Percentiles rank a stretch among this genome's conserved stretches.
phyloP scores from a whole-genome alignment of 2,888 invertebrate genomes.

The Noctua janthe region DNA sequence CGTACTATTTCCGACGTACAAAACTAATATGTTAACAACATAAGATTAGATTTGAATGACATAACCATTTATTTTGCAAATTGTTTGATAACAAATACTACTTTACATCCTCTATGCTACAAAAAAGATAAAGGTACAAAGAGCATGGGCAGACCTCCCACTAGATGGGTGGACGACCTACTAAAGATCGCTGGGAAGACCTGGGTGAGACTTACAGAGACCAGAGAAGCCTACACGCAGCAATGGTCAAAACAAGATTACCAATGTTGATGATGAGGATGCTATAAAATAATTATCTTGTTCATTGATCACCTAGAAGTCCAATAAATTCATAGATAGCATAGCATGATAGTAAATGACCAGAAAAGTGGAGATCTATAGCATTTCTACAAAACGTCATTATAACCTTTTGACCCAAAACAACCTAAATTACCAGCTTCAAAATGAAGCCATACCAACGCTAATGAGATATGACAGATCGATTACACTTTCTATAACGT shows the following conservation, averaged over 20 bases:
- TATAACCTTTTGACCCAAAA: background rate
- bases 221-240: background rate
- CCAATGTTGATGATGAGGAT: background rate
- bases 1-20: background rate
- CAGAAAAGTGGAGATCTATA: background rate
- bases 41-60: background rate
- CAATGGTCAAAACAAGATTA: background rate
- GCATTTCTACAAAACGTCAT: background rate
- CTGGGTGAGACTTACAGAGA: background rate
- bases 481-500: conserved; percentile 51
- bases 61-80: conserved; percentile 10
- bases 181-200: background rate
- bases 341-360: background rate
- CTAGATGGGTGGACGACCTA: background rate
- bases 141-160: background rate
- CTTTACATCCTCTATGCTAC: background rate
- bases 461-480: conserved; percentile 30
- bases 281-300: background rate
- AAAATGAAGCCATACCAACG: background rate
- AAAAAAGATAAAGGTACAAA: background rate
- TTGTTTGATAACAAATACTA: background rate
- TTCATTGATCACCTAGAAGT: background rate
- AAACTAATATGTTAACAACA: background rate
- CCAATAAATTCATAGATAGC: background rate
- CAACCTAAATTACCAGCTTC: background rate